phyloP scores from a whole-genome alignment of 2,797 vertebrate genomes.

The Poeciliopsis infans region DNA sequence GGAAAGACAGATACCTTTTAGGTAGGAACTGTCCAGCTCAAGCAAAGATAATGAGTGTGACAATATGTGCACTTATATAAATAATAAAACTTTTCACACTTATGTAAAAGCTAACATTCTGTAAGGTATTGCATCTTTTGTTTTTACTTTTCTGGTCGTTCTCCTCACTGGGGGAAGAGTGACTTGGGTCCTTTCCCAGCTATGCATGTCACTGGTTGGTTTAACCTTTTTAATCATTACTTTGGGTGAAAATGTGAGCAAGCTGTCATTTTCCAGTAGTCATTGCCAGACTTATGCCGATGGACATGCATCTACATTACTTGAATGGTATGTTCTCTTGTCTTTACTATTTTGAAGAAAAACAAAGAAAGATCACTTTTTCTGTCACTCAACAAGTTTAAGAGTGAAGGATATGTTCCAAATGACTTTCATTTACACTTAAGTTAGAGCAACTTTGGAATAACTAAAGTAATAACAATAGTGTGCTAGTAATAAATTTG shows the following conservation, averaged over 20 bases:
- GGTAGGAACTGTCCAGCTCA: background rate
- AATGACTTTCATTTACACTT: background rate
- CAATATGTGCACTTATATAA: background rate
- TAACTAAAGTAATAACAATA: background rate
- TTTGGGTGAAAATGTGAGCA: background rate
- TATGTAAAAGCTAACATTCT: background rate
- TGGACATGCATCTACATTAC: background rate
- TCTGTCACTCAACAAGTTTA: background rate
- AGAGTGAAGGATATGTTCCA: background rate
- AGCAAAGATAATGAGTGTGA: background rate
- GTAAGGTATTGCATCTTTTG: background rate
- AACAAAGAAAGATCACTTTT: background rate
- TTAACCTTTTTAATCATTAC: background rate
- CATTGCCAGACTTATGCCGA: background rate
- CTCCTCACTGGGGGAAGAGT: background rate
- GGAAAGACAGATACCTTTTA: background rate
- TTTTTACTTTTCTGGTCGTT: background rate
- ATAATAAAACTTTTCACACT: background rate
- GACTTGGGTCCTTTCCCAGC: background rate
- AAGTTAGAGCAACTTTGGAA: background rate
- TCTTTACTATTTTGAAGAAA: background rate
- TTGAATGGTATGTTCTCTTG: background rate
- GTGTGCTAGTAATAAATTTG: background rate
- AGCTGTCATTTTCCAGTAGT: background rate
- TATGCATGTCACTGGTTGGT: background rate